Conservation (phyloP, 2,797 vertebrate species). For the Coluber constrictor region DNA sequence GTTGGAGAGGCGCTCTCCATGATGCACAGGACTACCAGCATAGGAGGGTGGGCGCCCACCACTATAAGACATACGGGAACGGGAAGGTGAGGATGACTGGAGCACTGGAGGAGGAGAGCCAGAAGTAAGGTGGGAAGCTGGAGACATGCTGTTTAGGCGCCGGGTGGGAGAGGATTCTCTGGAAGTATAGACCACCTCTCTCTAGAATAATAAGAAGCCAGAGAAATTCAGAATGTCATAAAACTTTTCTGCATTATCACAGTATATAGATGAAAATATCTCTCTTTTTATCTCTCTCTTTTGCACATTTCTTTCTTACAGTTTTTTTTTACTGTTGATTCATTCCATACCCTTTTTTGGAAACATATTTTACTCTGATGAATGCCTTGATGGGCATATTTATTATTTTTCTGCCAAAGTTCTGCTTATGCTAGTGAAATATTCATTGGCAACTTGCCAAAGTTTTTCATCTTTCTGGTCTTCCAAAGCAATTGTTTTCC, state of each 20-base stretch:
- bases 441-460: neutral
- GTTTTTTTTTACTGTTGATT: neutral
- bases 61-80: conserved; percentile 93
- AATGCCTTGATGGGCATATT: conserved; percentile 52
- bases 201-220: conserved; percentile 67
- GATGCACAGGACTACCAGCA: conserved; percentile 78
- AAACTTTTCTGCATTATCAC: neutral
- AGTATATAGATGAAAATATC: neutral
- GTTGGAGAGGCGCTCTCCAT: conserved; percentile 77
- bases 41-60: conserved; percentile 91
- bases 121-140: conserved; percentile 75
- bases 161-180: conserved; percentile 94
- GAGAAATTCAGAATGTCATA: neutral
- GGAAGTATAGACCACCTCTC: conserved; percentile 97
- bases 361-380: conserved; percentile 34
- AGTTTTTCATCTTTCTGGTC: neutral
- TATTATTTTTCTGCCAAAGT: neutral
- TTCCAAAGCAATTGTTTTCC: neutral
- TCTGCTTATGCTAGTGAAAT: conserved; percentile 42
- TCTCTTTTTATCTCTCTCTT: neutral
- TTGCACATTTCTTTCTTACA: neutral
- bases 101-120: conserved; percentile 77
- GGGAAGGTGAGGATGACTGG: conserved; percentile 86
- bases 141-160: conserved; percentile 91
- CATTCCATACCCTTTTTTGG: neutral